phyloP scores from a whole-genome alignment of 2,888 invertebrate species.

The Clostera curtula region DNA sequence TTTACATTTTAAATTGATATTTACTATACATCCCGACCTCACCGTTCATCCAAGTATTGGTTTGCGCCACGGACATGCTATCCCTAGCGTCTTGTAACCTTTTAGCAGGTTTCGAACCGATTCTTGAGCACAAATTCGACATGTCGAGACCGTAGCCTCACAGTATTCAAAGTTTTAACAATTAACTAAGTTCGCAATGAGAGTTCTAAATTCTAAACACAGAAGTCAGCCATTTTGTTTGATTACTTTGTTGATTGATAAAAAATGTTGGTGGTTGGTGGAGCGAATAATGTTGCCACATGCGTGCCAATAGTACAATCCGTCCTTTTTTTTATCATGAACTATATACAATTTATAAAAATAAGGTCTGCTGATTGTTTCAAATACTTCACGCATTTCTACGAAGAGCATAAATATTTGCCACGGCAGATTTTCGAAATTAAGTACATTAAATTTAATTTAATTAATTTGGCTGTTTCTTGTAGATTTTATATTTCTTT shows the following conservation, averaged over 20 bases:
- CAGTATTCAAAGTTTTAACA: constrained; percentile 29
- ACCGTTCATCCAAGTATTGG: constrained; percentile 92
- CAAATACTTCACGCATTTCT: too few species aligned
- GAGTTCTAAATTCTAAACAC: constrained; percentile 14
- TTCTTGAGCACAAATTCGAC: constrained; percentile 86
- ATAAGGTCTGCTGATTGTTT: too few species aligned
- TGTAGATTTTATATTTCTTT: too few species aligned
- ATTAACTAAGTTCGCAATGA: constrained; percentile 39
- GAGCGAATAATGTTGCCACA: too few species aligned
- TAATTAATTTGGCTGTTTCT: too few species aligned
- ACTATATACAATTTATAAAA: too few species aligned
- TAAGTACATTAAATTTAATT: too few species aligned
- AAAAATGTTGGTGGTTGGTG: too few species aligned
- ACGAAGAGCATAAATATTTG: too few species aligned
- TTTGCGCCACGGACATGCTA: constrained; percentile 84
- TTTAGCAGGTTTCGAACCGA: constrained; percentile 82
- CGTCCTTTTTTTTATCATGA: too few species aligned
- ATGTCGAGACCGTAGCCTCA: constrained; percentile 50
- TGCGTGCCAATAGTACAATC: too few species aligned
- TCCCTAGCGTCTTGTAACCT: constrained; percentile 84
- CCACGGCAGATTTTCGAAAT: too few species aligned
- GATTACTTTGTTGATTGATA: constrained; percentile 1
- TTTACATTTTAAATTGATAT: constrained; percentile 40
- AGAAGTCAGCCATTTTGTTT: constrained; percentile 51
- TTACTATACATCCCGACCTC: constrained; percentile 54